Percentiles rank a stretch among this genome's conserved stretches.
These are phyloP conservation scores for Drosophila niveifrons DNA, from an alignment of 2,888 invertebrate species.

Conservation along the genomic window DNA sequence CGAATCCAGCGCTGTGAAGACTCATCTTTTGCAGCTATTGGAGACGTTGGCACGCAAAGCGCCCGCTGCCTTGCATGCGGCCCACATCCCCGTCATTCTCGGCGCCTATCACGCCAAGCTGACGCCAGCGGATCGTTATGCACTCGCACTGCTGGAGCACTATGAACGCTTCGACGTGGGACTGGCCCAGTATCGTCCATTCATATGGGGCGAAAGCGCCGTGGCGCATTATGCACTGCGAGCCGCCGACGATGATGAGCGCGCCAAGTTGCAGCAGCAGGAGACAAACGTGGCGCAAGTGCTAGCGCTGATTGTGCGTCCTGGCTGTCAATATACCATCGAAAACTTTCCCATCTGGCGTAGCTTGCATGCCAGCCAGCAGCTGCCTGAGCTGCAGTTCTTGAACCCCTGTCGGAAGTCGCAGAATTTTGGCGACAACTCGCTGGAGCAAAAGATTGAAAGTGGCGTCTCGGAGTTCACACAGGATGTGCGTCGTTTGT, in stretches of 20 bases:
- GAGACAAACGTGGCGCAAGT: slow-evolving; percentile 91
- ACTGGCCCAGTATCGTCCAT: slow-evolving; percentile 90
- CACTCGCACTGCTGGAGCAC: slow-evolving; percentile 89
- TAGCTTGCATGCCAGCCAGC: slow-evolving; percentile 85
- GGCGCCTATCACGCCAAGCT: slow-evolving; percentile 92
- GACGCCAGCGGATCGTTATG: slow-evolving; percentile 89
- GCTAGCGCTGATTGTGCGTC: slow-evolving; percentile 89
- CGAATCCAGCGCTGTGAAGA: slow-evolving; percentile 86
- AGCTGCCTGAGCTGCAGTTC: slow-evolving; percentile 79
- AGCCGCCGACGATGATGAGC: slow-evolving; percentile 86
- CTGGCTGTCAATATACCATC: slow-evolving; percentile 89
- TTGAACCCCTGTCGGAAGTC: slow-evolving; percentile 63
- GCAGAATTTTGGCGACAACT: slow-evolving; percentile 75
- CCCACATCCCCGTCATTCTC: slow-evolving; percentile 91
- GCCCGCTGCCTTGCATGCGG: slow-evolving; percentile 87
- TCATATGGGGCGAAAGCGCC: slow-evolving; percentile 93
- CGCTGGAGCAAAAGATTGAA: slow-evolving; percentile 80
- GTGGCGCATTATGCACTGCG: slow-evolving; percentile 90
- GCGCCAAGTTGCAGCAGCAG: slow-evolving; percentile 87
- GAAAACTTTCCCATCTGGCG: slow-evolving; percentile 90
- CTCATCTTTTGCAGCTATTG: slow-evolving; percentile 89
- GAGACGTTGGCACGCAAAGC: slow-evolving; percentile 88
- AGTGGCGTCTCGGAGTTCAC: slow-evolving; percentile 61
- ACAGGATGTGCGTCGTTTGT: slow-evolving; percentile 75
- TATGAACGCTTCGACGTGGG: slow-evolving; percentile 90